Evolutionary conservation across 2,888 invertebrate genomes (phyloP).

Genomic region (Temnothorax unifasciatus): DNA sequence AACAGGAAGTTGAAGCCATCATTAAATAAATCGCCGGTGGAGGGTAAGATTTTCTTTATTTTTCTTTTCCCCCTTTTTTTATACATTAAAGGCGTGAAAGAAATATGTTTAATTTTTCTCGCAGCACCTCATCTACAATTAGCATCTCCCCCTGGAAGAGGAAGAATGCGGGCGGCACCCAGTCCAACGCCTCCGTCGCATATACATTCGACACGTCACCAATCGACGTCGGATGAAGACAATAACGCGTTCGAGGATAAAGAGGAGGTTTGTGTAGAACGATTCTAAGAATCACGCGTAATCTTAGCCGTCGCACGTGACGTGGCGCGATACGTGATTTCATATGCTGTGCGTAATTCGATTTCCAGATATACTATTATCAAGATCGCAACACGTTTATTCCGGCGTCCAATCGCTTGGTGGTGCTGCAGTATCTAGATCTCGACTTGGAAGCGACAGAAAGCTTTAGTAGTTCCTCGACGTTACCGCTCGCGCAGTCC

Average conservation of each 20-base stretch:
- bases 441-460: constrained; percentile 91
- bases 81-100: not conserved
- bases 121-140: constrained; percentile 82
- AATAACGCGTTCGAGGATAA: constrained; percentile 85
- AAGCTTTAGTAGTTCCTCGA: constrained; percentile 82
- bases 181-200: constrained; percentile 87
- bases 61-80: not conserved
- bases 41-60: constrained; percentile 74
- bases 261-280: constrained; percentile 82
- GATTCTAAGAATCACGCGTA: not conserved
- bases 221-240: constrained; percentile 86
- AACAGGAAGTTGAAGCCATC: constrained; percentile 94
- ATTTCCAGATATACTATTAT: constrained; percentile 85
- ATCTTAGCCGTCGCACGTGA: not conserved
- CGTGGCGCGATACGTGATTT: not conserved
- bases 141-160: constrained; percentile 85
- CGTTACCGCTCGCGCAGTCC: constrained; percentile 85
- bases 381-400: constrained; percentile 83
- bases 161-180: constrained; percentile 87
- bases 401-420: constrained; percentile 83
- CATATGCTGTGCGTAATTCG: constrained; percentile 52
- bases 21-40: constrained; percentile 80
- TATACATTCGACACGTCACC: constrained; percentile 78
- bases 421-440: constrained; percentile 93
- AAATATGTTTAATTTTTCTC: constrained; percentile 34